phyloP scores from a whole-genome alignment of 2,113 vertebrate species.

The Pontoporia blainvillei region DNA sequence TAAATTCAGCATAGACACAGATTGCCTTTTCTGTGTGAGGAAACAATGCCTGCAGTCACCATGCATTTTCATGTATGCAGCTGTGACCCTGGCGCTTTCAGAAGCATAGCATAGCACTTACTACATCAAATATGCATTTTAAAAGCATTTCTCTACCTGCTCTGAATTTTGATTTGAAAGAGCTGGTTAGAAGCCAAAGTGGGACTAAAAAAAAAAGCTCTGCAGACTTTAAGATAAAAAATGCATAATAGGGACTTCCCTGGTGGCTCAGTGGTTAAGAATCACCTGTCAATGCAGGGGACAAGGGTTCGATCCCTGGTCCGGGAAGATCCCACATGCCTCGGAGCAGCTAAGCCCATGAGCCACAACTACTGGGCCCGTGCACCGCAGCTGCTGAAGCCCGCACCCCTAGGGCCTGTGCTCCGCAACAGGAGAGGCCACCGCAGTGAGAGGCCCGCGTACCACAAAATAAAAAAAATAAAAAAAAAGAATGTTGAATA shows the following conservation, averaged over 20 bases:
- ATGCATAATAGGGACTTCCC: background rate
- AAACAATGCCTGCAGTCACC: constrained; percentile 58
- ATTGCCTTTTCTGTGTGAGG: constrained; percentile 58
- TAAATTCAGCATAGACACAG: constrained; percentile 52
- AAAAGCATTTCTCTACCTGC: constrained; percentile 71
- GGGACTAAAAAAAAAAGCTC: background rate
- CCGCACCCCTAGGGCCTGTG: too few relatives aligned
- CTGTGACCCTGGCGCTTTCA: constrained; percentile 62
- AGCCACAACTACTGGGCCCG: too few relatives aligned
- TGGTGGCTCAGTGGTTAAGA: too few relatives aligned
- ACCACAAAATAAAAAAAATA: too few relatives aligned
- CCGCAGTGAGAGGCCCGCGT: too few relatives aligned
- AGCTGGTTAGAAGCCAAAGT: constrained; percentile 38
- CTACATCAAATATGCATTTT: constrained; percentile 64
- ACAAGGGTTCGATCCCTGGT: too few relatives aligned
- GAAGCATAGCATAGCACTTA: constrained; percentile 54
- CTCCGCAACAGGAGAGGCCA: too few relatives aligned
- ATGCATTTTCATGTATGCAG: constrained; percentile 47
- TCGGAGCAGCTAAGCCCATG: too few relatives aligned
- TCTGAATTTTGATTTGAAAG: constrained; percentile 73
- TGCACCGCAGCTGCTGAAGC: too few relatives aligned
- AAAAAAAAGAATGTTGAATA: background rate
- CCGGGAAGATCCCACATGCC: too few relatives aligned
- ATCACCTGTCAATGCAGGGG: too few relatives aligned
- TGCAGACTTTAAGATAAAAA: constrained; percentile 43